These are phyloP conservation scores for Phymanthus crucifer DNA, from an alignment of 92 coral and sea anemone genomes.

Conservation along the genomic window DNA sequence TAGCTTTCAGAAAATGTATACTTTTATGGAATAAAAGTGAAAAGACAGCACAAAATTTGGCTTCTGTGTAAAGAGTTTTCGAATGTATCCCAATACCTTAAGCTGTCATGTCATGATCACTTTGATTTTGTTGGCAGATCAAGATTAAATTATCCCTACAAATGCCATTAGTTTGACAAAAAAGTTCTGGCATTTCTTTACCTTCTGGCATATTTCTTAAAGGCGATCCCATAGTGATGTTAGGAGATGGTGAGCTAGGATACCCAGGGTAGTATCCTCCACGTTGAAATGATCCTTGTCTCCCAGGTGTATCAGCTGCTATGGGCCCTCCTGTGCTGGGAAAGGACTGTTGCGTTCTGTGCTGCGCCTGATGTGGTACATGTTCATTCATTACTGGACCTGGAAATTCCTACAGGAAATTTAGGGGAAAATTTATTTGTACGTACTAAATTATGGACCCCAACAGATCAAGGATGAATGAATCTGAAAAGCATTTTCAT, in stretches of 20 bases:
- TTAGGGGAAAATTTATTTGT: neutral
- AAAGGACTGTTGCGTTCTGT: slow-evolving; percentile 54
- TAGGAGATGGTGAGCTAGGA: slow-evolving; percentile 84
- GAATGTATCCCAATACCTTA: too few relatives aligned
- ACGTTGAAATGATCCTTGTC: slow-evolving; percentile 5
- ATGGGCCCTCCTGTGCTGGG: slow-evolving; percentile 47
- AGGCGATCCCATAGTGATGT: slow-evolving; percentile 79
- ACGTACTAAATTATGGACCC: neutral
- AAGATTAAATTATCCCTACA: neutral
- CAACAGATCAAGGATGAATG: too few relatives aligned
- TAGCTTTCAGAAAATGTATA: too few relatives aligned
- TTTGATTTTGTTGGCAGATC: too few relatives aligned
- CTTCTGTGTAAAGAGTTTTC: too few relatives aligned
- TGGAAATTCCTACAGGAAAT: slow-evolving; percentile 51
- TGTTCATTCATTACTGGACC: slow-evolving; percentile 58
- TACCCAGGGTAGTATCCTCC: slow-evolving; percentile 33
- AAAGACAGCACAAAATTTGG: too few relatives aligned
- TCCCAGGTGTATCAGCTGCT: slow-evolving; percentile 13
- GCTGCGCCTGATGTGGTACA: slow-evolving; percentile 40
- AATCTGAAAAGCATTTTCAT: too few relatives aligned
- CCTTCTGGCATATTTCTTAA: slow-evolving; percentile 73
- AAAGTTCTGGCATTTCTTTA: neutral
- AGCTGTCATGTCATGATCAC: too few relatives aligned
- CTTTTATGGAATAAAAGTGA: too few relatives aligned
- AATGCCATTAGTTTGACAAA: neutral